Base-by-base conservation (phyloP, 2,888 invertebrate species). In the Drosophila stalkeri region DNA sequence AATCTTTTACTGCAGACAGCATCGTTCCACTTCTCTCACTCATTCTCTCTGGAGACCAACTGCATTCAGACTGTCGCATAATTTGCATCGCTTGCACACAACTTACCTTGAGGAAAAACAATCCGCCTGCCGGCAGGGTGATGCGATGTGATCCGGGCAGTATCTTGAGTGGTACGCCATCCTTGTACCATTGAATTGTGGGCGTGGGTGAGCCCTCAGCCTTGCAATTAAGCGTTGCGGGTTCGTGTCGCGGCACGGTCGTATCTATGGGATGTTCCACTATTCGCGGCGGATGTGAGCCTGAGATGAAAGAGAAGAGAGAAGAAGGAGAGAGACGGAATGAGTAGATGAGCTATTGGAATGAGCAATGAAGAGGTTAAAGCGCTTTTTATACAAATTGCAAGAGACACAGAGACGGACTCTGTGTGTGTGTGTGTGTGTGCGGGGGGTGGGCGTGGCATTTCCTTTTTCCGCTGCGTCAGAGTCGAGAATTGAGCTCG, bases 221-320 rank as follows among this genome's bases (percentile, higher is more conserved):
- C 86, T 97, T 96, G 93, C 98, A 98, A 94, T 98, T 97, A 71
- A 98, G 94, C 14, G 98, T 98, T 12, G 96, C 98, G 14, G 98
- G 98, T 86, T 98, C 97, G 91, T 98, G 97, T 56, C 96, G 95
- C 12, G 97, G 97, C 51, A 98, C 98, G 31, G 97, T 96, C 80
- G 97, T 96, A 94, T 98, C 97, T 68, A 96, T 94, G 9, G 98
- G 98, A 93, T 98, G 98, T 92, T 98, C 98, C 55, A 96, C 96
- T 91, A 98, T 98, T 87, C 97, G 95, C 0, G 98, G 98, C 62
- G 96, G 94, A 92, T 95, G 94, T 86, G 94, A 94, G 77, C 93
- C 94, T 94, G 93, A 52, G 81, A 70, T 46, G 39, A 63, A 64
- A 55, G n/a, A n/a, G 39, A 27, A 9, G 12, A 27, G 2, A 52